A percentile compares a stretch with the other conserved stretches of the same genome.
Evolutionary conservation across 2,797 vertebrate species (phyloP).

Genomic region (Eospalax fontanierii): DNA sequence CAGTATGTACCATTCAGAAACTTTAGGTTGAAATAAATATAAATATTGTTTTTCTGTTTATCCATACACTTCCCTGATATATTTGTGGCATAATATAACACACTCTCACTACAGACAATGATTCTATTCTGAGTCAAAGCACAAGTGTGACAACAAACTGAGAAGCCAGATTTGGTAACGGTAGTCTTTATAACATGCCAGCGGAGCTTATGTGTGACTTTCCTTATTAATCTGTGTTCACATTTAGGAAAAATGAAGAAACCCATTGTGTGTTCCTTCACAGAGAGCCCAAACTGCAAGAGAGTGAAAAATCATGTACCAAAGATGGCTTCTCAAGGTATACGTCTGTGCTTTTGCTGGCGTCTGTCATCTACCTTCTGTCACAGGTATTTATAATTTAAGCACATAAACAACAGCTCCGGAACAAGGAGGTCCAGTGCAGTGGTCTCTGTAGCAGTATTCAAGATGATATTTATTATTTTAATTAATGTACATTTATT

Average conservation of each 20-base stretch:
- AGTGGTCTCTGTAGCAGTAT: not conserved
- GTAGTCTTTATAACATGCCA: not conserved
- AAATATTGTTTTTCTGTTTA: constrained; percentile 47
- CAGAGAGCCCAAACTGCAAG: not conserved
- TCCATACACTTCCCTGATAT: not conserved
- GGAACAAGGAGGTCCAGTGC: not conserved
- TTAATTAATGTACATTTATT: constrained; percentile 50
- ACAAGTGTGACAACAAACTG: not conserved
- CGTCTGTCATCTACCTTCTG: not conserved
- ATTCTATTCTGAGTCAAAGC: constrained; percentile 43
- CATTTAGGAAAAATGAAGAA: constrained; percentile 36
- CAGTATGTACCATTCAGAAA: not conserved
- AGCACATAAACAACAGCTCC: not conserved
- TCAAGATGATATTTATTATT: not conserved
- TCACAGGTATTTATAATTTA: constrained; percentile 23
- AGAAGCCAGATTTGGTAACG: constrained; percentile 51
- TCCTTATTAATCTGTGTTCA: constrained; percentile 6
- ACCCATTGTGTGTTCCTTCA: not conserved
- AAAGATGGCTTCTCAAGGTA: not conserved
- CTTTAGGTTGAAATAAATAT: constrained; percentile 12
- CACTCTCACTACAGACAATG: not conserved
- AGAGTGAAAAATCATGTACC: not conserved
- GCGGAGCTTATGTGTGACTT: constrained; percentile 24
- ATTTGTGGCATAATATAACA: not conserved
- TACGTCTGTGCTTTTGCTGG: not conserved